Base-by-base conservation (phyloP, 2,888 invertebrate genomes). In the Trichopoda pennipes region DNA sequence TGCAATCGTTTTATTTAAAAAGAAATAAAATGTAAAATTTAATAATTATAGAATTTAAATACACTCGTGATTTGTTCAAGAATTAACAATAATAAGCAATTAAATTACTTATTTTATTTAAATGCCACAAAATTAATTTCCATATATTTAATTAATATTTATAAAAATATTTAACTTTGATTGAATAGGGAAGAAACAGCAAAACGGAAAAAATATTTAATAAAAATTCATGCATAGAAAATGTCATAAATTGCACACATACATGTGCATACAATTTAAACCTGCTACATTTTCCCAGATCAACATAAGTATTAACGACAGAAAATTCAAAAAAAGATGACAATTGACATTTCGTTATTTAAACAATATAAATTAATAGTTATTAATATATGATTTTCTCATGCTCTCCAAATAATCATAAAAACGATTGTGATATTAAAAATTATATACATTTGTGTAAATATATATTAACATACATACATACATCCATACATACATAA, bases 331-430 rank as follows among this genome's bases (percentile, higher is more conserved):
- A 51, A 19, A 58, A 28, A 55, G 63, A 49, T 80, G 68, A 56
- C 79, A 68, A 74, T 63, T 63, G 66, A 63, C 61, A 60, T 73
- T 73, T 68, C 28, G 60, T 78, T 78, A 32, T 58, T 21, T 32
- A 53, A 35, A 47, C 7, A 49, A 69, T 10, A 32, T 44, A 69
- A 21, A 44, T 55, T 19, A 44, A 35, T 35, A 69, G 63, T 17
- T 35, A 49, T 16, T 70, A 69, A 61, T 55, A 69, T 64, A 63
- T 63, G 32, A 55, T 47, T 47, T 60, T 61, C n/a, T 12, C n/a
- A 12, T 12, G 17, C 23, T 66, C 17, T 7, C n/a, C 9, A 16
- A 47, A 53, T 32, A n/a, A 44, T n/a, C 1, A 44, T 44, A 12
- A 12, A 38, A 38, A 38, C 38, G 1, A 8, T 10, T 35, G 10